Evolutionary conservation across 1,140 invertebrate species (phyloP).

Genomic region (Leptopilina clavipes): DNA sequence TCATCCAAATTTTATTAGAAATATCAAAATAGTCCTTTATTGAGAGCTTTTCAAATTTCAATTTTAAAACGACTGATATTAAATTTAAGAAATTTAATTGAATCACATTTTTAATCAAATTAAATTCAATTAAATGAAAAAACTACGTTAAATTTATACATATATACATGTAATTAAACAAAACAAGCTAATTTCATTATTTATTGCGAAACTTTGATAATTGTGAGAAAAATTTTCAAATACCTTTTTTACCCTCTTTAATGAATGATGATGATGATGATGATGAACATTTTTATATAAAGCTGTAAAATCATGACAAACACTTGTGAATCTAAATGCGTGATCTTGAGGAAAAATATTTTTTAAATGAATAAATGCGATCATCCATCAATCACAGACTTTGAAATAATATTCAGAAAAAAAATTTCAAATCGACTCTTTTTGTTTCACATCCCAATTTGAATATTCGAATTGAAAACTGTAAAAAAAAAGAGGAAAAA

Average conservation of each 20-base stretch:
- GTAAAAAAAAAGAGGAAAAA: background rate
- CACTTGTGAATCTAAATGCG: background rate
- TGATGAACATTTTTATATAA: background rate
- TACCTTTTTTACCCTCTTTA: background rate
- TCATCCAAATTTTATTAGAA: no score
- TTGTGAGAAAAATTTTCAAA: background rate
- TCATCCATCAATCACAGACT: slow-evolving; percentile 35
- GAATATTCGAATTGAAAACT: background rate
- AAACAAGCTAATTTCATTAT: no score
- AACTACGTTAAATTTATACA: no score
- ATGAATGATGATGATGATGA: background rate
- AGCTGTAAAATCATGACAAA: background rate
- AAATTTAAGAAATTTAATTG: no score
- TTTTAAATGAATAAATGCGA: slow-evolving; percentile 32
- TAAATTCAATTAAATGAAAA: no score
- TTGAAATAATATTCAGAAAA: slow-evolving; percentile 5
- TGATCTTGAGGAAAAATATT: slow-evolving; percentile 28
- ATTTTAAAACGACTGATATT: no score
- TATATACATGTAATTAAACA: no score
- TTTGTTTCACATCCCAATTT: no score
- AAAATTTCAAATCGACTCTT: background rate
- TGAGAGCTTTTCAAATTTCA: no score
- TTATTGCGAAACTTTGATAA: background rate
- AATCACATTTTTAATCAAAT: no score
- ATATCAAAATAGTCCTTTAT: no score